These are phyloP conservation scores for Pteropus alecto DNA, from an alignment of 2,113 vertebrate genomes.

Conservation along the genomic window DNA sequence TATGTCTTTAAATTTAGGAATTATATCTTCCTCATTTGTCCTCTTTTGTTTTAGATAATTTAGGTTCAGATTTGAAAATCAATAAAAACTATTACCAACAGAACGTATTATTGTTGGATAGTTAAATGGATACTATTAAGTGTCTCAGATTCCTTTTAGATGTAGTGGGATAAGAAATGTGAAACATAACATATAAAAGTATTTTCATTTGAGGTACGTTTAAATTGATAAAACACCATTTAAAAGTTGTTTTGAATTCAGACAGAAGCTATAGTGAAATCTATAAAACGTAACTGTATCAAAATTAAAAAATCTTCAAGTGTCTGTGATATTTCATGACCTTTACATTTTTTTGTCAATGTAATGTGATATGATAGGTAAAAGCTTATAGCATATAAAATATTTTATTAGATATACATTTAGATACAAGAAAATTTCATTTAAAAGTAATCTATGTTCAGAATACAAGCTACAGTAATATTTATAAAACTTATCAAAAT, in stretches of 20 bases:
- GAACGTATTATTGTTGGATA: not conserved
- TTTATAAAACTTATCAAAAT: slow-evolving; percentile 24
- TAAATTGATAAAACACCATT: not conserved
- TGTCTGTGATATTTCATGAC: not conserved
- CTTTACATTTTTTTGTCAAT: not conserved
- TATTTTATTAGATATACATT: slow-evolving; percentile 40
- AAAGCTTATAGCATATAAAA: not conserved
- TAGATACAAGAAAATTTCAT: not conserved
- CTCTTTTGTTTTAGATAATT: not conserved
- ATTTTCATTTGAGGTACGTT: not conserved
- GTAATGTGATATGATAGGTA: not conserved
- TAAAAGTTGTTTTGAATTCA: slow-evolving; percentile 17
- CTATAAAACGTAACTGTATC: not conserved
- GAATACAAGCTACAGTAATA: not conserved
- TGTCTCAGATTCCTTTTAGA: slow-evolving; percentile 34
- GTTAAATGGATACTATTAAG: not conserved
- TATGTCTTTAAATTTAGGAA: not conserved
- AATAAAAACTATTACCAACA: not conserved
- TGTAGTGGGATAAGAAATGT: slow-evolving; percentile 23
- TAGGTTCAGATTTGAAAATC: slow-evolving; percentile 6
- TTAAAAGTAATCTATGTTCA: slow-evolving; percentile 26
- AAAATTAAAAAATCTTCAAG: not conserved
- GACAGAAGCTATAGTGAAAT: not conserved
- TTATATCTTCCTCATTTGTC: not conserved
- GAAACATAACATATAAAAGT: not conserved